phyloP scores from a whole-genome alignment of 2,797 vertebrate species.

The Columba guinea region DNA sequence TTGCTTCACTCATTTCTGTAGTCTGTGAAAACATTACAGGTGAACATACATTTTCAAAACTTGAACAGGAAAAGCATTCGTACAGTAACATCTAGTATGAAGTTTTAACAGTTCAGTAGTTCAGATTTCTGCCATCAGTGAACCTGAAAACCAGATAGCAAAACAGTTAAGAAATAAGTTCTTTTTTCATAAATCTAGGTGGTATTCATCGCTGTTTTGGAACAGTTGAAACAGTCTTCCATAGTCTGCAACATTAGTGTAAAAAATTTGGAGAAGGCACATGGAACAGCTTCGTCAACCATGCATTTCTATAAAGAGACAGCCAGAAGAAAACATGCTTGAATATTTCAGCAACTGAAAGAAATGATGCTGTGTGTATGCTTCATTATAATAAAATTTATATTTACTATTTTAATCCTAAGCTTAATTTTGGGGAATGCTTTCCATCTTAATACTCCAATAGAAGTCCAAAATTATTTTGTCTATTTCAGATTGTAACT shows the following conservation, averaged over 20 bases:
- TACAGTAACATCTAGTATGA: neutral
- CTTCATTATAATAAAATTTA: neutral
- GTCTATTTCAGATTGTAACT: neutral
- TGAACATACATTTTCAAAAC: neutral
- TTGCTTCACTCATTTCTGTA: constrained; percentile 75
- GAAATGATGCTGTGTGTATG: neutral
- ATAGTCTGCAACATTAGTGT: neutral
- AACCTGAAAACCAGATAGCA: neutral
- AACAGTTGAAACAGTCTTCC: neutral
- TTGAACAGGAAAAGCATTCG: neutral
- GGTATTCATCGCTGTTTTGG: neutral
- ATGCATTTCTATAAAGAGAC: neutral
- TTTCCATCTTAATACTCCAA: neutral
- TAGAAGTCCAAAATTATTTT: neutral
- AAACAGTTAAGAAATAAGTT: neutral
- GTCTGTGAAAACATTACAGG: constrained; percentile 73
- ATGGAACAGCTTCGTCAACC: neutral
- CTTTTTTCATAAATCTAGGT: neutral
- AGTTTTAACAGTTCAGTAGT: neutral
- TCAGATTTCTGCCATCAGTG: neutral
- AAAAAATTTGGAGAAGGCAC: neutral
- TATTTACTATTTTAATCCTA: neutral
- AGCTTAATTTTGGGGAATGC: neutral
- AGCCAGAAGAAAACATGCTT: neutral
- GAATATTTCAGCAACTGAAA: neutral